Evolutionary conservation across 2,888 invertebrate species (phyloP).

Genomic region (Acanthacorydalis orientalis): DNA sequence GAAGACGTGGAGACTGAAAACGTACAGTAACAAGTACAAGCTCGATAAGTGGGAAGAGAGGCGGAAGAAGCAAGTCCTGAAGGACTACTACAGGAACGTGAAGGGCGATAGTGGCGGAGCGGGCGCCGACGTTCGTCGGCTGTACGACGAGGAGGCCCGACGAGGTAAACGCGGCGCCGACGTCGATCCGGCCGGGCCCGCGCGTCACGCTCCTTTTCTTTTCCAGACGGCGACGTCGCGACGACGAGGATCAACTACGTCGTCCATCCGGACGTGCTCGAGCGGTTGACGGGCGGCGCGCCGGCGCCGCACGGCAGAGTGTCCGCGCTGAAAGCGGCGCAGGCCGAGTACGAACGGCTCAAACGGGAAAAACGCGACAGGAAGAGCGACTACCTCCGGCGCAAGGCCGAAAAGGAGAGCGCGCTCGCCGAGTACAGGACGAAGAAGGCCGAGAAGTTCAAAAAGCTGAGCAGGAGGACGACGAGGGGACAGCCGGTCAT

Average conservation of each 20-base stretch:
- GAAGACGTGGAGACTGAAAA: conserved; percentile 44
- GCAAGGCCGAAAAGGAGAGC: conserved; percentile 38
- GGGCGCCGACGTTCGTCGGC: conserved; percentile 30
- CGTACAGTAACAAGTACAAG: conserved; percentile 54
- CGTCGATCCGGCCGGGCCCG: conserved; percentile 5
- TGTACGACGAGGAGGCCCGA: conserved; percentile 25
- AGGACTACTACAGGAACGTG: conserved; percentile 37
- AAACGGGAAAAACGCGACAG: conserved; percentile 36
- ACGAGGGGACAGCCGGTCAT: conserved; percentile 74
- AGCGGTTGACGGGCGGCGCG: background rate
- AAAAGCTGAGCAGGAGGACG: conserved; percentile 58
- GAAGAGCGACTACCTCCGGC: conserved; percentile 29
- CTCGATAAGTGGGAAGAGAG: conserved; percentile 50
- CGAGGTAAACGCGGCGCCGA: conserved; percentile 11
- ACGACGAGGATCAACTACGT: background rate
- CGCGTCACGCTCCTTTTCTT: too few relatives aligned
- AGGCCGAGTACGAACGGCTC: conserved; percentile 33
- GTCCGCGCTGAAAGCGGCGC: conserved; percentile 33
- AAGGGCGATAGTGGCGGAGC: conserved; percentile 26
- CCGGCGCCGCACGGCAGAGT: conserved; percentile 17
- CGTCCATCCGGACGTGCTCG: background rate
- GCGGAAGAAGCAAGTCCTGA: conserved; percentile 37
- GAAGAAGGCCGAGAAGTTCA: conserved; percentile 50
- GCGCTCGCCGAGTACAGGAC: conserved; percentile 50
- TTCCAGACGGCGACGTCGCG: too few relatives aligned